Evolutionary conservation across 1,140 invertebrate species (phyloP), one percentile per base, ranked within the genome.

Genomic region (Bradynema listronoti): DNA sequence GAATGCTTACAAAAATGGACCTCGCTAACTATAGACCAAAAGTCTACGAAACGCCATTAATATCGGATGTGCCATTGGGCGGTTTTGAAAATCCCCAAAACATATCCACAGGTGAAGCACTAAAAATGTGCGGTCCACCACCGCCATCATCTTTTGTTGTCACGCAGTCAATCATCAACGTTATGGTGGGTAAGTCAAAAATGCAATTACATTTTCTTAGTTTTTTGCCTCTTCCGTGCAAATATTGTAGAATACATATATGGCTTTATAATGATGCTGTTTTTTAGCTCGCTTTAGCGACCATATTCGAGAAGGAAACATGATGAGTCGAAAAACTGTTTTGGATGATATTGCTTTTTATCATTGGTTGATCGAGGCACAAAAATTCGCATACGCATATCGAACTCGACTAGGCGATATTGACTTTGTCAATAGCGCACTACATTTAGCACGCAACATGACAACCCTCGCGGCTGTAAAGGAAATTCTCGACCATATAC

Each of bases 341-440:
- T 83, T 0, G 14, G 34, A 58, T n/a, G 3, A 61, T 3, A 41
- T 53, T 9, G 11, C 11, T 14, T 56, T 56, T 14, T 90, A 87
- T 78, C 90, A 94, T 73, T 83, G 87, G 59, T 86, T 94, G 22
- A 82, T 86, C 9, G 92, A 98, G 79, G 84, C 90, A 0, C 87
- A 90, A 65, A 98, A 98, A 78, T 90, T 88, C 79, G 88, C 88
- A 0, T 96, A 87, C 75, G 90, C 90, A 0, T 83, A 85, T 56
- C 83, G 91, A 58, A 86, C 86, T 2, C 82, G 86, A 69, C 77
- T 97, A 14, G 91, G 87, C 0, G 93, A 97, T 81, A 82, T 82
- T 11, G 80, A 84, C 55, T 90, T 85, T 79, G 83, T 86, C 24
- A 80, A 86, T 76, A 82, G 87, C 27, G 79, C 73, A 2, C 52